A percentile compares a stretch with the other conserved stretches of the same genome.
Conservation (phyloP, 2,888 invertebrate genomes). For the Caenorhabditis japonica region DNA sequence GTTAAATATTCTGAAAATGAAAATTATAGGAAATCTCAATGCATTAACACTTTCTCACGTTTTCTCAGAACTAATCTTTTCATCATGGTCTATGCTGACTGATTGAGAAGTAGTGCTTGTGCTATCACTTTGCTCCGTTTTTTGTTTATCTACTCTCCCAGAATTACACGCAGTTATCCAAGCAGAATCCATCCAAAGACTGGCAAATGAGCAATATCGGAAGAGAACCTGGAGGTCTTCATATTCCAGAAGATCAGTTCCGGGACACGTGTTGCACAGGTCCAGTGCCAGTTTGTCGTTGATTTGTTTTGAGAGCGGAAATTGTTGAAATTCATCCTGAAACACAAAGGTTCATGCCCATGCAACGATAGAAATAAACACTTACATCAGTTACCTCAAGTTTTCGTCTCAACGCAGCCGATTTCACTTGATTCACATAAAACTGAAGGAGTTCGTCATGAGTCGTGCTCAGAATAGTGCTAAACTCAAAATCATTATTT, state of each 20-base stretch:
- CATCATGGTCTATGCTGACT: too few species aligned
- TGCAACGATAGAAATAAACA: too few species aligned
- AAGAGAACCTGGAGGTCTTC: conserved; percentile 10
- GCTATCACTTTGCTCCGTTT: too few species aligned
- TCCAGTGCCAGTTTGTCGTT: conserved; percentile 13
- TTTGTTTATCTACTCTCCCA: too few species aligned
- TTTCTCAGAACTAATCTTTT: too few species aligned
- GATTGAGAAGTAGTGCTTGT: too few species aligned
- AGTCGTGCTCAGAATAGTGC: conserved; percentile 9
- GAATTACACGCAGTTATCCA: conserved; percentile 9
- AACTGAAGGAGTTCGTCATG: conserved; percentile 18
- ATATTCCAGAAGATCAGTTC: conserved; percentile 13
- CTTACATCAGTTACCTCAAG: conserved; percentile 8
- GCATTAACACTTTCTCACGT: too few species aligned
- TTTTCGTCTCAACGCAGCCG: neutral
- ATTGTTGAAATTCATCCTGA: conserved; percentile 10
- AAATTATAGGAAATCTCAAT: too few species aligned
- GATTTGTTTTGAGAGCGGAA: conserved; percentile 3
- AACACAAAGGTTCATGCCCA: neutral
- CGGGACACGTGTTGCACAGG: conserved; percentile 20
- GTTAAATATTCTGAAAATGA: conserved; percentile 8
- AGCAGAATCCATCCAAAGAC: conserved; percentile 28
- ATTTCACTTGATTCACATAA: conserved; percentile 18
- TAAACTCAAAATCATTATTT: neutral
- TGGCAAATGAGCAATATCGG: conserved; percentile 22